Evolutionary conservation across 2,113 vertebrate genomes (phyloP), one percentile per base, ranked within the genome.

Genomic region (Poeciliopsis prolifica): DNA sequence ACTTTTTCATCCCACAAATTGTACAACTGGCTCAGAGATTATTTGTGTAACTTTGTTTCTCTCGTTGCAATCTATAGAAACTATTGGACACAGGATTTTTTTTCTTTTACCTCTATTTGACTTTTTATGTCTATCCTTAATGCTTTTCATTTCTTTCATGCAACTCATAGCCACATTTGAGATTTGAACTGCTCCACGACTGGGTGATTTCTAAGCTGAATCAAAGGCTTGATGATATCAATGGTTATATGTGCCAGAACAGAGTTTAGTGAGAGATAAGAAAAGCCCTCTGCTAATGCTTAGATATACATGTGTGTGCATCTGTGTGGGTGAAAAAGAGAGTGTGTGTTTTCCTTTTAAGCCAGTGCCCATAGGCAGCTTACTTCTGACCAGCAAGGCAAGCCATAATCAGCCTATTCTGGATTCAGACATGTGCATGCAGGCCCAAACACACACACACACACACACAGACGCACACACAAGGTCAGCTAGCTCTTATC

Each of bases 201-300:
- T 24, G 31, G 37, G 6, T 31, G 29, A 51, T n/a, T 68, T 70
- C 77, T 78, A 70, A 82, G 84, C 74, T 82, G 58, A 83, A 81
- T 73, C 71, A 72, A 35, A 70, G 80, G 77, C 85, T 80, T 35
- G 89, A 90, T 92, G 60, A 66, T 90, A 93, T 93, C 92, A 60
- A 64, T 40, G 33, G 65, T 51, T 42, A 74, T 82, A 89, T 88
- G 83, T 87, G 90, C 74, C 76, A 80, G 70, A 79, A 69, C 67
- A 81, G 78, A 79, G 70, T 78, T 33, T 65, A 64, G 65, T 13
- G 73, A 80, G 71, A 88, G 92, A 92, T 92, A 92, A 87, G 80
- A 84, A 70, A 70, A 30, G 51, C 22, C 51, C 24, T 58, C 51
- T 58, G 51, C 78, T 30, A 75, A 74, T 78, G 65, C 61, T 72